Percentiles rank a stretch among this genome's conserved stretches.
Conservation (phyloP, 2,113 vertebrate species). For the Lanius collurio region DNA sequence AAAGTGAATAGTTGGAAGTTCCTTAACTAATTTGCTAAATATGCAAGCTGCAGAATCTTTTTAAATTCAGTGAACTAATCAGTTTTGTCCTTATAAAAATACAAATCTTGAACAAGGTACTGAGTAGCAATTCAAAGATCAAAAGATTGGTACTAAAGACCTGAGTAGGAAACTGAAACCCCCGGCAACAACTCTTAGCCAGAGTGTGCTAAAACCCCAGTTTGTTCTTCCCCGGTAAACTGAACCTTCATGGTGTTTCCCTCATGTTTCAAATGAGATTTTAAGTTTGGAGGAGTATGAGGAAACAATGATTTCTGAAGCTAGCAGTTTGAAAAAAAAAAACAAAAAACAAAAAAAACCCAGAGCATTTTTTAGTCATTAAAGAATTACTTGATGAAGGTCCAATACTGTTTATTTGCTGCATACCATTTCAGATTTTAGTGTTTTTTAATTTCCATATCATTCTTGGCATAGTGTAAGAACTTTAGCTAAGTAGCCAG, state of each 20-base stretch:
- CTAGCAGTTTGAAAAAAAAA: background rate
- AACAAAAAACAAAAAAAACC: too few species aligned
- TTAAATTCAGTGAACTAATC: background rate
- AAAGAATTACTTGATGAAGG: background rate
- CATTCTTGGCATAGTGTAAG: background rate
- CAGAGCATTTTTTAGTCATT: background rate
- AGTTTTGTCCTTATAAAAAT: background rate
- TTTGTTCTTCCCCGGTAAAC: background rate
- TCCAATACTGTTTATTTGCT: background rate
- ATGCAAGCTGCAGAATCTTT: background rate
- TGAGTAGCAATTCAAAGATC: background rate
- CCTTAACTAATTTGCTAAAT: background rate
- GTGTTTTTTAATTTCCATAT: background rate
- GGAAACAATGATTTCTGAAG: background rate
- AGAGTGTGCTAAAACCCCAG: background rate
- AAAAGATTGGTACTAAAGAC: background rate
- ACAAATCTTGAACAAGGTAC: background rate
- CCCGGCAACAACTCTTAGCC: background rate
- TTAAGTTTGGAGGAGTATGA: background rate
- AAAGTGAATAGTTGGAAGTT: background rate
- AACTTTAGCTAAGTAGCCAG: background rate
- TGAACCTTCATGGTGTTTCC: background rate
- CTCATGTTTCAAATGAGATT: background rate
- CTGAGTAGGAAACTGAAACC: background rate
- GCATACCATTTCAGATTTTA: background rate